Conservation (phyloP, 2,797 vertebrate species). For the Halcyon badia region DNA sequence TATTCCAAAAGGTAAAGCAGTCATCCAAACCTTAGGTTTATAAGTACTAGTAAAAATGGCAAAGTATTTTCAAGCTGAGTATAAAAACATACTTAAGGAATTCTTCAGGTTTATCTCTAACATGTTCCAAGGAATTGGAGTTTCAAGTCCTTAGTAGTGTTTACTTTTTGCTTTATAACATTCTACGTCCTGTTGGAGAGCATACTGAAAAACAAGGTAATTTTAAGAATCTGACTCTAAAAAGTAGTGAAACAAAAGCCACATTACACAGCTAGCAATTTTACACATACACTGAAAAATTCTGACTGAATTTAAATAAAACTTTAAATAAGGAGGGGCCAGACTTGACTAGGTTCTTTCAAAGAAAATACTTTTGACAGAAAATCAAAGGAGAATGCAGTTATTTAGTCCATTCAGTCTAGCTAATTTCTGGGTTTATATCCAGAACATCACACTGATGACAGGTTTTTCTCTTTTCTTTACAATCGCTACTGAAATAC, state of each 20-base stretch:
- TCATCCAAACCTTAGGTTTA: neutral
- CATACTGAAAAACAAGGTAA: neutral
- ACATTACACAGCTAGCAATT: neutral
- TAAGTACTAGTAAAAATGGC: neutral
- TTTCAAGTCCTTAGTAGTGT: neutral
- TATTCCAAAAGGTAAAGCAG: neutral
- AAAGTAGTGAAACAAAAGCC: neutral
- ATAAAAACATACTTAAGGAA: neutral
- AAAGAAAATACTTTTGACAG: neutral
- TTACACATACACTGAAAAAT: neutral
- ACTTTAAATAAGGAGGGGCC: neutral
- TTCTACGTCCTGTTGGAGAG: neutral
- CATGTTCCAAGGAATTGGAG: neutral
- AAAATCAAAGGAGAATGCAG: neutral
- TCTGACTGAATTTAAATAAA: neutral
- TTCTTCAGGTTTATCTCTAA: neutral
- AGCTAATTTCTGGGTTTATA: neutral
- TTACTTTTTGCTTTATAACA: neutral
- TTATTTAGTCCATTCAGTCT: fast-evolving
- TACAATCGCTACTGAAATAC: neutral
- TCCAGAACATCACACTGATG: neutral
- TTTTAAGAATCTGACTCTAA: neutral
- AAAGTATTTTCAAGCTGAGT: neutral
- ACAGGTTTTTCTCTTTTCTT: neutral
- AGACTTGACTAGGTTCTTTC: neutral